Evolutionary conservation across 2,797 vertebrate species (phyloP), one percentile per base, ranked within the genome.

Genomic region (Clarias fuscus): DNA sequence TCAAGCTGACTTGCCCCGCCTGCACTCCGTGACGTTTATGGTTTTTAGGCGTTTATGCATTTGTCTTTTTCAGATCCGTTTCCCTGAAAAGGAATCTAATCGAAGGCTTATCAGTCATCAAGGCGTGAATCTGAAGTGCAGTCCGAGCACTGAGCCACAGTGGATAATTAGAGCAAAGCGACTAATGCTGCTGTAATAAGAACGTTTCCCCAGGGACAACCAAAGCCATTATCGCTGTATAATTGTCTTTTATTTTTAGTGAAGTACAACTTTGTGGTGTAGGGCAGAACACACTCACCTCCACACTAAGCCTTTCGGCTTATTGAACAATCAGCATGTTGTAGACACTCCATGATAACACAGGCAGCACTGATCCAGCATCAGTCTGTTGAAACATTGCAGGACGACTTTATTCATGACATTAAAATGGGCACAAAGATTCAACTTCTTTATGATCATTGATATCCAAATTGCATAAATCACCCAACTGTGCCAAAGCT

Each of bases 241-340:
- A 95, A 96, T 96, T 95, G 92, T 95, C 88, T 95, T 95, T 95
- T 96, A 96, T 96, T 95, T 96, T 95, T 95, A 95, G 95, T 89
- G 90, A 93, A 87, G 89, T 91, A 91, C 89, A 93, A 89, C 91
- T 92, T 90, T 92, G 89, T 90, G 77, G 93, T 92, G 90, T 91
- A 91, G 88, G 90, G 82, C 89, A 87, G 79, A 65, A 75, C 85
- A 82, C 78, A 82, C 18, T 87, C 56, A 73, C 78, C 83, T 87
- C 70, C 30, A 43, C 20, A 37, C 13, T 22, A 58, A 33, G 33
- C 40, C 78, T 76, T 61, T 22, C 65, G 58, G 15, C 33, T 33
- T 37, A 37, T 37, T 80, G 33, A 81, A 56, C 73, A 81, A 71
- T 24, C 5, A 18, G 64, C 14, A 43, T 5, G 6, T 71, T 71